phyloP scores from a whole-genome alignment of 2,113 vertebrate species.

The Thalassarche chlororhynchos region DNA sequence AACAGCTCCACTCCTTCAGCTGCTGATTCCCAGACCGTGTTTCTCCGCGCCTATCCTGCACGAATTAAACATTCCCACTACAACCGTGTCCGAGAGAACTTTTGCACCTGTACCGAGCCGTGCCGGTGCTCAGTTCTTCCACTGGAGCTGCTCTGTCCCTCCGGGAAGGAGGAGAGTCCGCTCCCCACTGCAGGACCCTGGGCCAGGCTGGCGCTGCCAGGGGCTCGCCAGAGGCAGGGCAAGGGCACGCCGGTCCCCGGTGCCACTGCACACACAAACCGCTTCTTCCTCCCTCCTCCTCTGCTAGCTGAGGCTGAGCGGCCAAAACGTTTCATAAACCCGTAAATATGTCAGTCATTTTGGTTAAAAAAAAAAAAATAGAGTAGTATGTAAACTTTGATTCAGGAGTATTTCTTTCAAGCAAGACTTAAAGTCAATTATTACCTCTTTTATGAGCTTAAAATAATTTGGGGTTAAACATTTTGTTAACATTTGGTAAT shows the following conservation, averaged over 20 bases:
- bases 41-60: background rate
- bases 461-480: background rate
- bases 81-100: background rate
- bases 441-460: background rate
- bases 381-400: background rate
- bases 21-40: background rate
- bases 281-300: background rate
- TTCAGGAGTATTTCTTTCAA: background rate
- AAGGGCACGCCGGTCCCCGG: background rate
- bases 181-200: background rate
- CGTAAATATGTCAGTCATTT: background rate
- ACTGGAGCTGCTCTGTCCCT: background rate
- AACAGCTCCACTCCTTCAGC: background rate
- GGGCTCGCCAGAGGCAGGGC: background rate
- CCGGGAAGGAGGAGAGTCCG: background rate
- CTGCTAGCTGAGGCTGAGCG: background rate
- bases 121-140: background rate
- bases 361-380: background rate
- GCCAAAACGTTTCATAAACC: background rate
- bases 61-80: background rate
- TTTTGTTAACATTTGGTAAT: background rate
- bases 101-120: accelerated
- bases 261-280: background rate
- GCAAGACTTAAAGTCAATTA: background rate
- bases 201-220: background rate